Evolutionary conservation across 1,140 invertebrate species (phyloP), one percentile per base, ranked within the genome.

Genomic region (Drosophila pectinifera): DNA sequence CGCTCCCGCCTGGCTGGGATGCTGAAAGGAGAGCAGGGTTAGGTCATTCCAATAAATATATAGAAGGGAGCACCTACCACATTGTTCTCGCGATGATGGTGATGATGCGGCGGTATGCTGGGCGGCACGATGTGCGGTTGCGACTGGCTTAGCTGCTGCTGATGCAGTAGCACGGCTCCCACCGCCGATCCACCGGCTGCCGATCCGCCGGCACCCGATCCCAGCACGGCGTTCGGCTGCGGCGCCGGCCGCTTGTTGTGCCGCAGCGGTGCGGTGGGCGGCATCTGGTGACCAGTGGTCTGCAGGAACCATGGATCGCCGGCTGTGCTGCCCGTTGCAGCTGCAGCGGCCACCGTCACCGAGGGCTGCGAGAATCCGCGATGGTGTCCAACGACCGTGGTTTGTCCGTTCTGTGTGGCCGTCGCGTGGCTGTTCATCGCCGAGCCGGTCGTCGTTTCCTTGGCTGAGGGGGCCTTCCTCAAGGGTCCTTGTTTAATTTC

Each of bases 241-340:
- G 92, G 91, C 18, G 91, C 92, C 31, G 91, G 90, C 13, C 92
- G 81, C 78, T 92, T 92, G 77, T 92, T 92, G 56, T 92, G 92
- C 65, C 92, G 77, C 31, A 90, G 58, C 22, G 92, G 92, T 20
- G 92, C 91, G 39, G 91, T 92, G 46, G 92, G 92, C 55, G 90
- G 90, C 91, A 92, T 92, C 56, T 92, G 91, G 76, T 92, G 91
- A 73, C 91, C 91, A 28, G 91, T 90, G 41, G 91, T 79, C 74
- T 92, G 92, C 63, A 92, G 78, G 86, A 92, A 92, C 92, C 92
- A 92, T 91, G 92, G 92, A 91, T 92, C 91, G 56, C 91, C 91
- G 26, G 85, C 78, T 55, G 89, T 84, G 34, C 73, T 90, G 39
- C 83, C 83, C 28, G 78, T 59, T 4, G 80, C 53, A 8, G 80